Evolutionary conservation across 2,113 vertebrate genomes (phyloP).

Genomic region (Cervus canadensis): DNA sequence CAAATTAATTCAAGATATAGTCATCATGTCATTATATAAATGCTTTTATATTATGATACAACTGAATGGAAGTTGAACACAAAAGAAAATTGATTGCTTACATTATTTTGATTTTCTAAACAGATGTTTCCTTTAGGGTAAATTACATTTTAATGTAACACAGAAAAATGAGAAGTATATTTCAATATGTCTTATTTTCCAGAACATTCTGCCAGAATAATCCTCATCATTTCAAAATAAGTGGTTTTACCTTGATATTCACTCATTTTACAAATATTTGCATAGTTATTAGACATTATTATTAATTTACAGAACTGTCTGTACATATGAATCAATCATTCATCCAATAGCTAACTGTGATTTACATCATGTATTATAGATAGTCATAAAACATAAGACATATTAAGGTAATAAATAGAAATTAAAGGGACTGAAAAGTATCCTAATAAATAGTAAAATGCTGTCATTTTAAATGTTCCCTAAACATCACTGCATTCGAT

Average conservation of each 20-base stretch:
- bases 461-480: not conserved
- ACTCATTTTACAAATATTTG: slow-evolving; percentile 40
- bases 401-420: slow-evolving; percentile 33
- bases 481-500: not conserved
- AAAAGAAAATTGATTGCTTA: slow-evolving; percentile 43
- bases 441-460: not conserved
- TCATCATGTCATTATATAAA: slow-evolving; percentile 2
- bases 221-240: slow-evolving; percentile 13
- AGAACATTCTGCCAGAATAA: not conserved
- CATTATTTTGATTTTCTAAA: slow-evolving; percentile 48
- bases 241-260: slow-evolving; percentile 22
- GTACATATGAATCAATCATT: slow-evolving; percentile 25
- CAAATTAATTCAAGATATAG: not conserved
- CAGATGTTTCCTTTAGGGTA: slow-evolving; percentile 51
- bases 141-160: slow-evolving; percentile 34
- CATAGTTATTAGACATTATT: slow-evolving; percentile 31
- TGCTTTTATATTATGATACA: not conserved
- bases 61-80: slow-evolving; percentile 14
- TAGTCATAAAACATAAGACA: slow-evolving; percentile 18
- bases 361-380: slow-evolving; percentile 3
- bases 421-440: not conserved
- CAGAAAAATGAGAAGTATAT: not conserved
- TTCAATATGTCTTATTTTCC: slow-evolving; percentile 16
- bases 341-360: slow-evolving; percentile 43
- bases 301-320: slow-evolving; percentile 1